phyloP scores from a whole-genome alignment of 2,113 vertebrate genomes.

The Origma solitaria region DNA sequence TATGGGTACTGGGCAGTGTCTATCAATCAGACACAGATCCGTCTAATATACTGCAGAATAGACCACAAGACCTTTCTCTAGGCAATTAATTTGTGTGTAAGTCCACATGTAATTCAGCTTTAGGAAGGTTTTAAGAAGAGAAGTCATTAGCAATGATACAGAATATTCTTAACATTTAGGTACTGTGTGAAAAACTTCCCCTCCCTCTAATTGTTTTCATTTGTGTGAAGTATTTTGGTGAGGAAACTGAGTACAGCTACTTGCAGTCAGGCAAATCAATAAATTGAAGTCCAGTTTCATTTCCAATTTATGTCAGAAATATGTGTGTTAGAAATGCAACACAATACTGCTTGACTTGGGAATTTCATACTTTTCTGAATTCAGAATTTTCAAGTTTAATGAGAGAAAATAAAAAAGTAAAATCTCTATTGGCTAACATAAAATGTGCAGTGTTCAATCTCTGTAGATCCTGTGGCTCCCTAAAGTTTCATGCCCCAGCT shows the following conservation, averaged over 20 bases:
- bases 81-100: neutral
- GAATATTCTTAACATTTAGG: neutral
- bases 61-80: neutral
- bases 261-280: neutral
- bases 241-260: neutral
- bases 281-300: neutral
- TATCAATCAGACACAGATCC: neutral
- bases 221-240: neutral
- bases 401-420: neutral
- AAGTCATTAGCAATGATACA: neutral
- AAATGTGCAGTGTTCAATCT: neutral
- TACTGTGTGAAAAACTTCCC: neutral
- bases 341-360: neutral
- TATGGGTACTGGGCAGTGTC: neutral
- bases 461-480: neutral
- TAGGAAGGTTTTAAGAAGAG: neutral
- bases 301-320: neutral
- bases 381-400: neutral
- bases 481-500: neutral
- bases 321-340: rapidly evolving
- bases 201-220: neutral
- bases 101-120: neutral
- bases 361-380: neutral
- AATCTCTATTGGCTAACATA: neutral
- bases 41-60: neutral